phyloP scores from a whole-genome alignment of 2,797 vertebrate genomes.

The Cyclopterus lumpus region DNA sequence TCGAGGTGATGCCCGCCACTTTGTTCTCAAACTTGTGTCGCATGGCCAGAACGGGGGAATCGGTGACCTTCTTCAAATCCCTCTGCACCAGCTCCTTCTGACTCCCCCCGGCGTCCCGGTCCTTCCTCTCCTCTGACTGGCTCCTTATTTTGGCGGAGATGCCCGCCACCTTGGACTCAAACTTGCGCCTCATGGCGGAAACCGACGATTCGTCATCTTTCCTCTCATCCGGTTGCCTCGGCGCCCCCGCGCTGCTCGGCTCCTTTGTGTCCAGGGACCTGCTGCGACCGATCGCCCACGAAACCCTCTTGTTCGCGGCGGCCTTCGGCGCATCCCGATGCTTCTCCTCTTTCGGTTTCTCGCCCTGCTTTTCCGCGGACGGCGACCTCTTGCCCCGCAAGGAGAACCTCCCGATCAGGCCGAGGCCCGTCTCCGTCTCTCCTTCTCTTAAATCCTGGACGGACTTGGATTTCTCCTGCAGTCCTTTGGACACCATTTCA shows the following conservation, averaged over 20 bases:
- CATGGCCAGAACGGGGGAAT: slow-evolving; percentile 87
- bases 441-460: slow-evolving; percentile 90
- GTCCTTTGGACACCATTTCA: slow-evolving; percentile 81
- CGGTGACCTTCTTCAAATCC: slow-evolving; percentile 72
- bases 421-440: slow-evolving; percentile 85
- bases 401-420: slow-evolving; percentile 87
- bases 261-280: slow-evolving; percentile 87
- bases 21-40: slow-evolving; percentile 89
- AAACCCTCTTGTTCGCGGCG: slow-evolving; percentile 80
- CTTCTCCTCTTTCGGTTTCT: slow-evolving; percentile 79
- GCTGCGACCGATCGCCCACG: slow-evolving; percentile 86
- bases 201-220: slow-evolving; percentile 86
- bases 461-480: slow-evolving; percentile 89
- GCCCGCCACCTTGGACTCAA: slow-evolving; percentile 91
- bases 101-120: slow-evolving; percentile 54
- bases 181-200: slow-evolving; percentile 88
- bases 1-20: slow-evolving; percentile 84
- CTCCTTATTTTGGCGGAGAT: slow-evolving; percentile 89
- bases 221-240: slow-evolving; percentile 53
- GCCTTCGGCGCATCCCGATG: slow-evolving; percentile 67
- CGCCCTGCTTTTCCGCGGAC: slow-evolving; percentile 83
- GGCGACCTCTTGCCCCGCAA: slow-evolving; percentile 86
- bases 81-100: slow-evolving; percentile 60
- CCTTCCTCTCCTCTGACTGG: slow-evolving; percentile 86
- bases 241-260: slow-evolving; percentile 65